A percentile compares a stretch with the other conserved stretches of the same genome.
These are phyloP conservation scores for Sminthurinus aureus DNA, from an alignment of 2,888 invertebrate species.

Conservation along the genomic window DNA sequence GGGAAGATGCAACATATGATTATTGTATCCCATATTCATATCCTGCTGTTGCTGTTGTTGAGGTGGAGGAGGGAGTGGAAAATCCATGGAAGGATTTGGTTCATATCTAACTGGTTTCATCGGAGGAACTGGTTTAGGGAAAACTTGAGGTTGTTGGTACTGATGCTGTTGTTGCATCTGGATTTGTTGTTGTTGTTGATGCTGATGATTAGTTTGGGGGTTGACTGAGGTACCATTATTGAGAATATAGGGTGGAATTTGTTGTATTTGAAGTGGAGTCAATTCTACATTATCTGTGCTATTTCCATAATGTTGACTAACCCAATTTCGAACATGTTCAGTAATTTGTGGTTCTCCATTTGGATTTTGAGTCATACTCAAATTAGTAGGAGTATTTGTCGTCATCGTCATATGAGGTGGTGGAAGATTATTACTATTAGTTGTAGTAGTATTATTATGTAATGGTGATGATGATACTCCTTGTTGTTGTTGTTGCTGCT, in stretches of 20 bases:
- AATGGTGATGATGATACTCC: not conserved
- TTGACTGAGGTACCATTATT: not conserved
- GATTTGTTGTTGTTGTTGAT: conserved; percentile 10
- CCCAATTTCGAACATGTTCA: conserved; percentile 53
- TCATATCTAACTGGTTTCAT: conserved; percentile 30
- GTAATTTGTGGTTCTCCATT: not conserved
- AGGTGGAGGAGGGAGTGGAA: conserved; percentile 44
- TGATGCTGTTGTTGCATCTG: conserved; percentile 9
- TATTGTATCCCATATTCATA: not conserved
- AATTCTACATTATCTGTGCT: conserved; percentile 44
- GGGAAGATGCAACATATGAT: not conserved
- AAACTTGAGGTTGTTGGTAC: not conserved
- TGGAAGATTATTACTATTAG: not conserved
- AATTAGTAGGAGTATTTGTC: not conserved
- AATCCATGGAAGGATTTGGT: conserved; percentile 24
- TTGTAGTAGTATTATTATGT: not conserved
- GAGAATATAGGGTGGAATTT: conserved; percentile 10
- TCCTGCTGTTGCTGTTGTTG: not conserved
- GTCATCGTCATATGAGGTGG: not conserved
- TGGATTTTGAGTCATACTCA: not conserved
- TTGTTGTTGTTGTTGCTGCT: not conserved
- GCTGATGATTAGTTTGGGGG: conserved; percentile 9
- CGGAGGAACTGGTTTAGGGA: conserved; percentile 28
- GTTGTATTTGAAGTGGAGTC: conserved; percentile 40
- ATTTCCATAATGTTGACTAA: conserved; percentile 57